phyloP scores from a whole-genome alignment of 2,113 vertebrate species.

The Patagioenas fasciata region DNA sequence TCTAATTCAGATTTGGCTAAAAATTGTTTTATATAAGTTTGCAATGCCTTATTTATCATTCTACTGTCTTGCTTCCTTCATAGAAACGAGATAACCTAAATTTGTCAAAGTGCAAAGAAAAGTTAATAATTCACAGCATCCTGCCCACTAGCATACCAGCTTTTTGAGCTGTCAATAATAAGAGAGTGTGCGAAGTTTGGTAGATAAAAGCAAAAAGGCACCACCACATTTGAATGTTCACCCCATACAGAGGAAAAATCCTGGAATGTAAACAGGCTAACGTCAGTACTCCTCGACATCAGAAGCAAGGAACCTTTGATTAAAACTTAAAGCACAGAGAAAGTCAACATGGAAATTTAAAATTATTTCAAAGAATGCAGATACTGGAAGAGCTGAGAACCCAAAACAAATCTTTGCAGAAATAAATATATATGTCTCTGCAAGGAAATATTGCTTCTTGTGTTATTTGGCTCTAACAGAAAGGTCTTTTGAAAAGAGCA shows the following conservation, averaged over 20 bases:
- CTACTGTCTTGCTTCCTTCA: background rate
- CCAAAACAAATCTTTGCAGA: constrained; percentile 49
- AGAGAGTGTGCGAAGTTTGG: background rate
- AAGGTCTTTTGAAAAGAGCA: constrained; percentile 52
- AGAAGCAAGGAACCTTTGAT: constrained; percentile 48
- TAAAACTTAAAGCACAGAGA: constrained; percentile 53
- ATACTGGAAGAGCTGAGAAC: background rate
- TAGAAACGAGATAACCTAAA: constrained; percentile 44
- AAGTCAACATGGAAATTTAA: constrained; percentile 39
- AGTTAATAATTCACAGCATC: constrained; percentile 39
- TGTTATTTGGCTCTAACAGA: constrained; percentile 48
- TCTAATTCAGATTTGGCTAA: background rate
- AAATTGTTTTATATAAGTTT: background rate
- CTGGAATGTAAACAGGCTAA: constrained; percentile 47
- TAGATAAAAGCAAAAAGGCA: background rate
- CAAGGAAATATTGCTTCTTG: background rate
- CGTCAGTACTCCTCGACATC: constrained; percentile 39
- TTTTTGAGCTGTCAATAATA: constrained; percentile 47
- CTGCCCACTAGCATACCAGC: background rate
- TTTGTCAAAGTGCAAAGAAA: constrained; percentile 45
- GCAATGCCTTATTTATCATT: constrained; percentile 18
- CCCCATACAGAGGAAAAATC: constrained; percentile 25
- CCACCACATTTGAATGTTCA: constrained; percentile 41
- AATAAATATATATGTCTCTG: constrained; percentile 27
- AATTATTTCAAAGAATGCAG: constrained; percentile 40